Conservation (phyloP, 1,140 invertebrate genomes). For the Aphaenogaster rudis region DNA sequence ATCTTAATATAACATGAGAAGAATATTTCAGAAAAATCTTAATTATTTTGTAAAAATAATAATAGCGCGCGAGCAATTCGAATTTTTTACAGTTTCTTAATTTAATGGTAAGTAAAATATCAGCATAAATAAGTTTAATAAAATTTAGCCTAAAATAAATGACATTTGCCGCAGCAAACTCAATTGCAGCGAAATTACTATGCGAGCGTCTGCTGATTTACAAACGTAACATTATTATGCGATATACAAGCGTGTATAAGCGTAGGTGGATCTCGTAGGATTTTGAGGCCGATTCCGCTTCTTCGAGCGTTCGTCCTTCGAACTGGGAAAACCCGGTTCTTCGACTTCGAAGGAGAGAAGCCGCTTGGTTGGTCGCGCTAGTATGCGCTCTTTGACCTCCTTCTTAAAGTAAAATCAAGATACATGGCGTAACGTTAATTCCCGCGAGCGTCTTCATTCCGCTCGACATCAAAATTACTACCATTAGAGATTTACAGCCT, state of each 20-base stretch:
- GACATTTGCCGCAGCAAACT: not conserved
- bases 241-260: not conserved
- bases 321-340: slow-evolving; percentile 66
- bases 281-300: slow-evolving; percentile 23
- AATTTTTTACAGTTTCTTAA: not conserved
- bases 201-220: not conserved
- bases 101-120: slow-evolving; percentile 13
- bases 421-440: slow-evolving; percentile 65
- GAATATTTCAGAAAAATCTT: not conserved
- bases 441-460: not conserved
- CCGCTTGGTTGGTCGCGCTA: not conserved
- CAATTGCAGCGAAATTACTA: not conserved
- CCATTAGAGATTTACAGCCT: slow-evolving; percentile 30
- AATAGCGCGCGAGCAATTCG: not conserved
- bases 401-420: slow-evolving; percentile 54
- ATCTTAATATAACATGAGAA: not conserved
- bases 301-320: slow-evolving; percentile 61
- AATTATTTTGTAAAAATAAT: not conserved
- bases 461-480: slow-evolving; percentile 35
- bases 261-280: slow-evolving; percentile 25
- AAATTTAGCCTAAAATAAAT: not conserved
- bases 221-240: slow-evolving; percentile 31
- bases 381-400: slow-evolving; percentile 56
- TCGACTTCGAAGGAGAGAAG: slow-evolving; percentile 23
- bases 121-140: not conserved